Percentiles rank a stretch among this genome's conserved stretches.
Evolutionary conservation across 2,888 invertebrate species (phyloP).

Genomic region (Scaptomyza parva): DNA sequence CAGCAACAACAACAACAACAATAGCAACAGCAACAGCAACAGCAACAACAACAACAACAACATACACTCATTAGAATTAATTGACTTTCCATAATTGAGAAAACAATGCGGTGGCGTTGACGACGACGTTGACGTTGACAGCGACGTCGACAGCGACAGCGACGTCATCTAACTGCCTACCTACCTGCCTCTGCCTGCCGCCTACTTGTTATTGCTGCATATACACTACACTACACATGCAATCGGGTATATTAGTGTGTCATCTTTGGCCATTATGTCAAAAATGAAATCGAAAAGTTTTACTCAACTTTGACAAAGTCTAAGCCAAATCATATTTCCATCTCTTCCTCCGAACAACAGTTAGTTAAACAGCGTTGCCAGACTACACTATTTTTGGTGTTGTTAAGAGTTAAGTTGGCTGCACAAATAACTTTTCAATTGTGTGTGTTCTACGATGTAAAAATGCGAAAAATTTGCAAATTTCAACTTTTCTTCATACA

Average conservation of each 20-base stretch:
- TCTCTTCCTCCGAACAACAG: too few relatives aligned
- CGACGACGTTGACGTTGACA: constrained; percentile 41
- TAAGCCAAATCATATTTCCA: too few relatives aligned
- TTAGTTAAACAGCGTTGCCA: too few relatives aligned
- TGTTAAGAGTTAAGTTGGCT: too few relatives aligned
- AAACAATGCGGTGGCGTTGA: constrained; percentile 78
- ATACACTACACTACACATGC: background rate
- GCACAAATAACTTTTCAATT: too few relatives aligned
- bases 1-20: constrained; percentile 20
- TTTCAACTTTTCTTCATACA: too few relatives aligned
- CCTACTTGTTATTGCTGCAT: constrained; percentile 22
- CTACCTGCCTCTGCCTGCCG: constrained; percentile 23
- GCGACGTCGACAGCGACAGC: constrained; percentile 10
- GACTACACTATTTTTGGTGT: too few relatives aligned
- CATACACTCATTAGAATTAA: constrained; percentile 79
- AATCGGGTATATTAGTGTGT: constrained; percentile 6
- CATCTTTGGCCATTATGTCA: background rate
- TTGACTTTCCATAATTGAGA: constrained; percentile 83
- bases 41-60: constrained; percentile 37
- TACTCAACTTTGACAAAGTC: too few relatives aligned
- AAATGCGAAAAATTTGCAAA: too few relatives aligned
- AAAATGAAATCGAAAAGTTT: too few relatives aligned
- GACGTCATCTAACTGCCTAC: constrained; percentile 38
- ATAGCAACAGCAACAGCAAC: constrained; percentile 24
- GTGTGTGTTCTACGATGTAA: too few relatives aligned